These are phyloP conservation scores for Gobio occitaniae DNA, from an alignment of 2,797 vertebrate species.

Conservation along the genomic window DNA sequence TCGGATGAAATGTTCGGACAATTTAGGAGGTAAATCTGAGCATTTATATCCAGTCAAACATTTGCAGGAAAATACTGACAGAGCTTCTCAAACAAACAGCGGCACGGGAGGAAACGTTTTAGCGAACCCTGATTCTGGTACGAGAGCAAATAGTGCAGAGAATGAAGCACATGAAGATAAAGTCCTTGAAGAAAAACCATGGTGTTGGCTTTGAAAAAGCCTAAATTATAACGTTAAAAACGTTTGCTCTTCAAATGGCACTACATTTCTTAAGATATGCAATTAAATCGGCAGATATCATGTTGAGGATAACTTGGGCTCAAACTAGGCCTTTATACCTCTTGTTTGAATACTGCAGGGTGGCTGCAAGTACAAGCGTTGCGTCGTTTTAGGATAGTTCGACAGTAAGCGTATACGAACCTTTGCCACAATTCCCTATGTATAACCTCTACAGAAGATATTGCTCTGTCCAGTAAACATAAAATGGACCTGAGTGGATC, in stretches of 20 bases:
- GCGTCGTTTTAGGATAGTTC: background rate
- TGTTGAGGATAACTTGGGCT: background rate
- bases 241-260: constrained; percentile 17
- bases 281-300: background rate
- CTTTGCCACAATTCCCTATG: constrained; percentile 64
- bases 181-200: background rate
- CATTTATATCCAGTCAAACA: constrained; percentile 22
- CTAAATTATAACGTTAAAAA: background rate
- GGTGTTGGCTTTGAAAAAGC: background rate
- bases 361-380: constrained; percentile 6
- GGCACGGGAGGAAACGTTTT: background rate
- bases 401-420: background rate
- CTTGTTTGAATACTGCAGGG: constrained; percentile 24
- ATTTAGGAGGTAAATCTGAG: constrained; percentile 5
- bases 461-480: constrained; percentile 50
- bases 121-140: constrained; percentile 12
- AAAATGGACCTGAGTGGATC: constrained; percentile 45
- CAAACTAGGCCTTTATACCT: background rate
- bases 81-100: constrained; percentile 23
- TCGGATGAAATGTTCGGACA: constrained; percentile 46
- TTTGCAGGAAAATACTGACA: constrained; percentile 58
- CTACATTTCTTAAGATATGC: background rate
- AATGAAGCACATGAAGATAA: background rate
- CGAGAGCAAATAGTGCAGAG: background rate
- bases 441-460: constrained; percentile 62